Conservation (phyloP, 2,797 vertebrate genomes). For the Tragelaphus eurycerus region DNA sequence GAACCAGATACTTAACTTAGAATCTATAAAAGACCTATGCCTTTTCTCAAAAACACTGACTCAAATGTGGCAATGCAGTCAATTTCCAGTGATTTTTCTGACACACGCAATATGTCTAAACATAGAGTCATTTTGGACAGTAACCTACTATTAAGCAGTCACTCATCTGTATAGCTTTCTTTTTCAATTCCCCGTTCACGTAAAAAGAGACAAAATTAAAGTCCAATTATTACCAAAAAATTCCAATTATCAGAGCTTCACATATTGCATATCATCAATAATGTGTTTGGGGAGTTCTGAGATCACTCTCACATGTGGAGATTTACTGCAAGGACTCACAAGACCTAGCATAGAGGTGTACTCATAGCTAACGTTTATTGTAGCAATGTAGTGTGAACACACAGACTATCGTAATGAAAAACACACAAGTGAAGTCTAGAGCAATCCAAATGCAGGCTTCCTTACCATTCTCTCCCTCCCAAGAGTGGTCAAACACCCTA, state of each 20-base stretch:
- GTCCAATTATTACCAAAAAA: neutral
- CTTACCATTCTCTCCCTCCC: neutral
- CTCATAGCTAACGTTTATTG: neutral
- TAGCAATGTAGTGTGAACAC: neutral
- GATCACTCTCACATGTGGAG: neutral
- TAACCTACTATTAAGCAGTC: neutral
- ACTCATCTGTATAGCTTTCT: neutral
- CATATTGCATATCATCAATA: neutral
- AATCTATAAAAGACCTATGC: neutral
- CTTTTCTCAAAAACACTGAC: neutral
- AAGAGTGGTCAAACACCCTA: neutral
- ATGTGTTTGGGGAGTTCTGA: neutral
- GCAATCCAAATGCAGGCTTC: neutral
- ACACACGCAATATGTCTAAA: neutral
- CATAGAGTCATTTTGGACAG: neutral
- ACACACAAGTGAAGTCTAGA: neutral
- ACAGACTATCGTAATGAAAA: neutral
- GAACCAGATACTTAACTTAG: neutral
- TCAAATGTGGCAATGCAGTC: neutral
- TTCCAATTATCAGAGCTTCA: neutral
- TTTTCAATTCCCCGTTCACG: neutral
- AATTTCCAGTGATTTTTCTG: constrained; percentile 11
- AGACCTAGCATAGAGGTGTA: neutral
- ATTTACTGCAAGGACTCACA: neutral
- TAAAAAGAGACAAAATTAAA: neutral